Percentiles rank a stretch among this genome's conserved stretches.
Conservation (phyloP, 2,113 vertebrate species). For the Scomber colias region DNA sequence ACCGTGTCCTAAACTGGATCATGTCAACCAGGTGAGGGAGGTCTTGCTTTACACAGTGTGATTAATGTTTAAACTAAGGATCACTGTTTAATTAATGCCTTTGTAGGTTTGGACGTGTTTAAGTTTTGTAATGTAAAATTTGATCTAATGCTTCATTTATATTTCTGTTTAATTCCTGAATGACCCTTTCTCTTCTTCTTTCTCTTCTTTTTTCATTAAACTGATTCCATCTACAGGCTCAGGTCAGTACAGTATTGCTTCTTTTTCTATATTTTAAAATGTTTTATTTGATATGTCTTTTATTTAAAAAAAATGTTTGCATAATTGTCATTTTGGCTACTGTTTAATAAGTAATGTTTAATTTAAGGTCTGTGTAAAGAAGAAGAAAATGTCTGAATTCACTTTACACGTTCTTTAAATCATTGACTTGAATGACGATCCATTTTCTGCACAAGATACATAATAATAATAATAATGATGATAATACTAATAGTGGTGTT, state of each 20-base stretch:
- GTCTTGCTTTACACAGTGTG: not conserved
- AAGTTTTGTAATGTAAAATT: not conserved
- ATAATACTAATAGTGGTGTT: conserved; percentile 8
- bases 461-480: too few relatives aligned
- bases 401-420: too few relatives aligned
- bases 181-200: not conserved
- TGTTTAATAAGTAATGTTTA: too few relatives aligned
- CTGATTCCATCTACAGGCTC: conserved; percentile 75
- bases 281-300: not conserved
- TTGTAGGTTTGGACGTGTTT: not conserved
- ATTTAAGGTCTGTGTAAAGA: too few relatives aligned
- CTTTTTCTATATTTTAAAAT: not conserved
- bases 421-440: too few relatives aligned
- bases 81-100: not conserved
- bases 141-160: not conserved
- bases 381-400: too few relatives aligned
- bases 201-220: conserved; percentile 13
- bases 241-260: conserved; percentile 65
- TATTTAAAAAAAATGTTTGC: not conserved
- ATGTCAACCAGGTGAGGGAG: conserved; percentile 93
- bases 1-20: conserved; percentile 97
- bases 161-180: conserved; percentile 1
- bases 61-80: not conserved
- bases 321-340: not conserved
- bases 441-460: not conserved